Percentiles rank a stretch among this genome's conserved stretches.
Evolutionary conservation across 2,888 invertebrate species (phyloP).

Genomic region (Lagria hirta): DNA sequence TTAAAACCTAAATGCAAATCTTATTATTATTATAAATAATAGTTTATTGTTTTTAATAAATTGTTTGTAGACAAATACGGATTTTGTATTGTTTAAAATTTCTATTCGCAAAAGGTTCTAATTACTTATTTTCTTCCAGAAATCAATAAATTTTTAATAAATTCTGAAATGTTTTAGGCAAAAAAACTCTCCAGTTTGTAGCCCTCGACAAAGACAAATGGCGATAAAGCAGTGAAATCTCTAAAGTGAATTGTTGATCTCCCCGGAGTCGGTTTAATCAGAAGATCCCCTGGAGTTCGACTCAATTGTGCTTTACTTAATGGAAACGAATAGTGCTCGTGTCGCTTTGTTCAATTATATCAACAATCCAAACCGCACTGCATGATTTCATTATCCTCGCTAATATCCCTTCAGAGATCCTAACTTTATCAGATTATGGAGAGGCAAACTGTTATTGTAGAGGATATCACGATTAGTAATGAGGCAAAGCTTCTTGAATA

Average conservation of each 20-base stretch:
- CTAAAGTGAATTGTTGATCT: slow-evolving; percentile 36
- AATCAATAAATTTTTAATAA: no score
- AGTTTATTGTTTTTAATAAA: no score
- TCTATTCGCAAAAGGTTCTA: no score
- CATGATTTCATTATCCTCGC: slow-evolving; percentile 41
- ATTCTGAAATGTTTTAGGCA: no score
- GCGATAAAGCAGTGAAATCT: slow-evolving; percentile 21
- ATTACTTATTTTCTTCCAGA: no score
- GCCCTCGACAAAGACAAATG: slow-evolving; percentile 18
- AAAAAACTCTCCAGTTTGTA: no score
- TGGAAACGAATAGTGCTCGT: slow-evolving; percentile 48
- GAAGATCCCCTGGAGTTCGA: slow-evolving; percentile 40
- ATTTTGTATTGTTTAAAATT: no score
- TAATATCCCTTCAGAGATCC: slow-evolving; percentile 18
- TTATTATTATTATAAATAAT: no score
- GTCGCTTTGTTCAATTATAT: slow-evolving; percentile 43
- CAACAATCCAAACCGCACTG: slow-evolving; percentile 37
- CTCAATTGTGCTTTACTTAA: slow-evolving; percentile 42
- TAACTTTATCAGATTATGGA: slow-evolving; percentile 25
- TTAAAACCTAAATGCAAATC: no score
- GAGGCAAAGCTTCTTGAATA: no score
- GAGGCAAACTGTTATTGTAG: slow-evolving; percentile 24
- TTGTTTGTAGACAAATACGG: no score
- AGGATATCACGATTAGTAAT: no score
- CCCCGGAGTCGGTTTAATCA: slow-evolving; percentile 46